Evolutionary conservation across 2,888 invertebrate genomes (phyloP).

Genomic region (Strigamia transsilvanica): DNA sequence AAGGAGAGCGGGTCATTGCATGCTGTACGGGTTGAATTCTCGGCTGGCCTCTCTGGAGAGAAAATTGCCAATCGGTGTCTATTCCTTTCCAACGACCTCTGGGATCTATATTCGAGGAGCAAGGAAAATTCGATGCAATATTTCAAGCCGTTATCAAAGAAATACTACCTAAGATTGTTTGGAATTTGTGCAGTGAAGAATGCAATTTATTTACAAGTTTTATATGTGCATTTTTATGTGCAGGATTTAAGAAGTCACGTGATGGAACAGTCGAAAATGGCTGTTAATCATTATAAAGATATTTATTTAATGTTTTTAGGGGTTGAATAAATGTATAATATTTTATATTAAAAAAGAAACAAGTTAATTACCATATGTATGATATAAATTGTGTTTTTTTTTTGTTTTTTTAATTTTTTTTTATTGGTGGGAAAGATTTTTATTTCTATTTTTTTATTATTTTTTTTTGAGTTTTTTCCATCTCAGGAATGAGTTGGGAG

Average conservation of each 20-base stretch:
- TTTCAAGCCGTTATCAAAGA: conserved; percentile 34
- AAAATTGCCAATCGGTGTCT: conserved; percentile 38
- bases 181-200: conserved; percentile 1
- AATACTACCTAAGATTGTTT: conserved; percentile 26
- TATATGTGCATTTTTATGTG: background rate
- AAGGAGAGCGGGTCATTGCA: conserved; percentile 28
- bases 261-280: background rate
- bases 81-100: conserved; percentile 31
- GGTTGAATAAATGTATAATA: background rate
- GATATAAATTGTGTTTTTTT: background rate
- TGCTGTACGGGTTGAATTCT: conserved; percentile 27
- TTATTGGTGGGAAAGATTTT: background rate
- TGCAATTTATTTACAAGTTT: conserved; percentile 5
- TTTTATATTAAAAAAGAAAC: background rate
- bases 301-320: background rate
- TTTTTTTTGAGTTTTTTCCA: background rate
- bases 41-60: conserved; percentile 25
- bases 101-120: conserved; percentile 31
- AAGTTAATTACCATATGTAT: background rate
- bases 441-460: background rate
- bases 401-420: background rate
- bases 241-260: background rate
- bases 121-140: conserved; percentile 38
- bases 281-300: background rate
- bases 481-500: conserved; percentile 27